Evolutionary conservation across 2,888 invertebrate species (phyloP).

Genomic region (Archips crataeganus): DNA sequence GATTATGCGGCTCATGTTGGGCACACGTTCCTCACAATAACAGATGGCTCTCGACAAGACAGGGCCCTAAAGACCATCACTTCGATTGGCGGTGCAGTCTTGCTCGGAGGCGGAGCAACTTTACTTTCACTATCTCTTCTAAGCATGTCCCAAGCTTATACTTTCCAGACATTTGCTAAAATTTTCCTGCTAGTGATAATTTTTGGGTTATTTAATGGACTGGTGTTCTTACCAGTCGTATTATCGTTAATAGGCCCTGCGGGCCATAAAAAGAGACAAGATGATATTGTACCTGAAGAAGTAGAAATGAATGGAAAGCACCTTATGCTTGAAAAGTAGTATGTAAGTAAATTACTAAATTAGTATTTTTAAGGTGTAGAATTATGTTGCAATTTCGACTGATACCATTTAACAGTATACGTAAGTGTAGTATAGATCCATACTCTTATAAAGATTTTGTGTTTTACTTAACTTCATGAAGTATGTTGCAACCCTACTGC

Average conservation of each 20-base stretch:
- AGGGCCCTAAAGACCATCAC: conserved; percentile 88
- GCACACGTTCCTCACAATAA: conserved; percentile 90
- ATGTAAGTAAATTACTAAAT: not conserved
- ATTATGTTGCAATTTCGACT: conserved; percentile 11
- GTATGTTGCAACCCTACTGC: not conserved
- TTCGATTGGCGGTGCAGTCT: conserved; percentile 91
- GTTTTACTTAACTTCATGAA: not conserved
- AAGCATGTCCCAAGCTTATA: conserved; percentile 90
- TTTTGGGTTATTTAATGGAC: conserved; percentile 92
- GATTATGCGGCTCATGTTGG: conserved; percentile 94
- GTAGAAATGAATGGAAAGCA: conserved; percentile 71
- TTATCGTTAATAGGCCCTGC: conserved; percentile 90
- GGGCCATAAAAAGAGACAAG: conserved; percentile 67
- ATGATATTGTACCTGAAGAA: conserved; percentile 59
- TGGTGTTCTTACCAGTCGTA: conserved; percentile 90
- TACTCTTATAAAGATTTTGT: not conserved
- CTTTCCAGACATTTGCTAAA: conserved; percentile 90
- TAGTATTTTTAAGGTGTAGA: not conserved
- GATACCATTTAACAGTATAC: conserved; percentile 5
- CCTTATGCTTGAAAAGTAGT: conserved; percentile 37
- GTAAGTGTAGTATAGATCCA: not conserved
- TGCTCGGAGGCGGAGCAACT: conserved; percentile 92
- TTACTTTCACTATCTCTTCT: conserved; percentile 90
- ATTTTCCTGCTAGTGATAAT: conserved; percentile 91
- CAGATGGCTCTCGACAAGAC: conserved; percentile 81